phyloP scores from a whole-genome alignment of 1,140 invertebrate species.

The fruit fly (Drosophila melanogaster) region DNA sequence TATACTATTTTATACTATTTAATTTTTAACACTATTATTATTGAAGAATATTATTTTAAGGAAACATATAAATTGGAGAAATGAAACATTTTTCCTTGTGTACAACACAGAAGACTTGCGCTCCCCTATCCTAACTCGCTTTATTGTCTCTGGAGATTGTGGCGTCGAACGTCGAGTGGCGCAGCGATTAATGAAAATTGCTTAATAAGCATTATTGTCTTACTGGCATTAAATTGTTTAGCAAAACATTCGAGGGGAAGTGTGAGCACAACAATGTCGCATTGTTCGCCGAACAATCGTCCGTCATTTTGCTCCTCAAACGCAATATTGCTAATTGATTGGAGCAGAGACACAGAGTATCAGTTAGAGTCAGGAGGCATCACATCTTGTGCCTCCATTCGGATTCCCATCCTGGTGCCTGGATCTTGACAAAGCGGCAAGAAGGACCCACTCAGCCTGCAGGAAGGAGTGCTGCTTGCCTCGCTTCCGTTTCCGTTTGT shows the following conservation, averaged over 20 bases:
- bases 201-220: conserved; percentile 83
- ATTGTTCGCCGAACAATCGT: conserved; percentile 67
- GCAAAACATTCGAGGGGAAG: conserved; percentile 46
- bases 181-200: conserved; percentile 80
- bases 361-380: conserved; percentile 15
- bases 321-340: conserved; percentile 69
- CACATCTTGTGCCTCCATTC: not conserved
- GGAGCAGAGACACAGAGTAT: conserved; percentile 28
- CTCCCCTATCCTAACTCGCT: not conserved
- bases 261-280: conserved; percentile 49
- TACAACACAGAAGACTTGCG: not conserved
- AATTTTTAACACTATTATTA: no score
- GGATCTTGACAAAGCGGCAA: conserved; percentile 32
- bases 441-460: conserved; percentile 26
- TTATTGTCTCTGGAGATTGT: conserved; percentile 57
- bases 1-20: no score
- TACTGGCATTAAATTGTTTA: conserved; percentile 80
- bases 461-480: conserved; percentile 53
- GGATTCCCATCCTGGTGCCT: conserved; percentile 20
- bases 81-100: conserved; percentile 6
- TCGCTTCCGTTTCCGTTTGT: conserved; percentile 78
- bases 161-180: conserved; percentile 71
- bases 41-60: no score
- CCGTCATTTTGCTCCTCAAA: conserved; percentile 12
- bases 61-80: no score